These are phyloP conservation scores for Habroteleia sp. DNA, from an alignment of 2,888 invertebrate genomes.

Conservation along the genomic window DNA sequence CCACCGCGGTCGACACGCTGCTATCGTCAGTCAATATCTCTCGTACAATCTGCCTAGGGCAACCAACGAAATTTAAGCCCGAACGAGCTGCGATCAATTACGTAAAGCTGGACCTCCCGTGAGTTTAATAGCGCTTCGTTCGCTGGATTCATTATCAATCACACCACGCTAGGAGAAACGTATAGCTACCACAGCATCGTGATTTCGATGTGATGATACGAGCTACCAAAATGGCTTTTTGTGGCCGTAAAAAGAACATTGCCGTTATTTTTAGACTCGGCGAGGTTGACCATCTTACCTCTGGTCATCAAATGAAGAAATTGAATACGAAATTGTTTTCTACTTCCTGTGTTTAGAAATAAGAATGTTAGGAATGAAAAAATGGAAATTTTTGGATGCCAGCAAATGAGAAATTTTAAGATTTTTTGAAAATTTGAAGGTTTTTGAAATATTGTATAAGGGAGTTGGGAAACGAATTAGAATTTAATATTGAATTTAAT, in stretches of 20 bases:
- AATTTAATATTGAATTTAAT: no score
- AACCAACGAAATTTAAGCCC: constrained; percentile 62
- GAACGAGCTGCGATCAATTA: constrained; percentile 67
- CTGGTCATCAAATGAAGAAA: no score
- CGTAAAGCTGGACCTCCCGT: constrained; percentile 66
- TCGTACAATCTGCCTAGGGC: constrained; percentile 63
- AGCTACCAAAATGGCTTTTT: constrained; percentile 23
- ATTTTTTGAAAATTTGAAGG: no score
- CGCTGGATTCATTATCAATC: constrained; percentile 70
- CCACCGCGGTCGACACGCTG: constrained; percentile 60
- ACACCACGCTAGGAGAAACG: constrained; percentile 29
- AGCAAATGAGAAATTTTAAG: no score
- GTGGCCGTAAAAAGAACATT: constrained; percentile 24
- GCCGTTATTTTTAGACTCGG: no score
- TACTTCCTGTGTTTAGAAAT: no score
- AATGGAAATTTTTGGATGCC: no score
- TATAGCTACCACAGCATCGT: constrained; percentile 40
- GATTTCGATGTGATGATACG: constrained; percentile 19
- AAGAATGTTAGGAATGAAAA: no score
- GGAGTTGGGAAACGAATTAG: no score
- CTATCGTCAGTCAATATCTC: constrained; percentile 59
- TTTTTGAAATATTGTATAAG: no score
- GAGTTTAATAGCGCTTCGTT: constrained; percentile 68
- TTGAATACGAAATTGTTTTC: no score
- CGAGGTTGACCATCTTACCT: no score